Base-by-base conservation (phyloP, 2,888 invertebrate species). In the Pyrgus malvae region DNA sequence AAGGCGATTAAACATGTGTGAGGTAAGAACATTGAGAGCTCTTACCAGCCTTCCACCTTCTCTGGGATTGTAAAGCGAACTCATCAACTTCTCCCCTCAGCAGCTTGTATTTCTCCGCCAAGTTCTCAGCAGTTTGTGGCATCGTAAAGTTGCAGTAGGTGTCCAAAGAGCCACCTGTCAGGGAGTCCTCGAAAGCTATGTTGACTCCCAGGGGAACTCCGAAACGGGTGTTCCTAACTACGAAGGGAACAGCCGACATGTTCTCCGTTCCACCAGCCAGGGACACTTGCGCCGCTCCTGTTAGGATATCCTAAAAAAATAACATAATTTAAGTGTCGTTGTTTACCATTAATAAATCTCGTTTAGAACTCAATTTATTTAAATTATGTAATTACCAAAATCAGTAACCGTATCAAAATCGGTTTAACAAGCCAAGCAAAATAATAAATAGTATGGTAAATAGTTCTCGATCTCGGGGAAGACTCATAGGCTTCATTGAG, bases 91-190 rank as follows among this genome's bases (percentile, higher is more conserved):
- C 95, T 61, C 95, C 93, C 49, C 95, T 91, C 2, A 94, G 92
- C 51, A 98, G 82, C 58, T 94, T 93, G 70, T 94, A 97, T 70
- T 97, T 93, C 54, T 94, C 96, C 0, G 96, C 97, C 48, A 98
- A 87, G 76, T 97, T 98, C 83, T 98, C 98, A 5, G 98, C 98
- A 0, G 99, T 99, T 61, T 98, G 81, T 0, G 97, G 98, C 99
- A 99, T 99, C 0, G 97, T 97, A 61, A 96, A 91, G 73, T 97
- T 96, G 78, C 97, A 97, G 72, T 96, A 94, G 0, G 93, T 92
- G 74, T 99, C 99, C 8, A 95, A 93, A 3, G 99, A 92, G 2
- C 96, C 94, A 0, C 72, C 61, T 0, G 68, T 64, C 12, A 99
- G 80, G 0, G 93, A 87, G 82, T 99, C 99, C 83, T 99, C 98